Evolutionary conservation across 2,888 invertebrate species (phyloP).

Genomic region (Eupsilia transversa): DNA sequence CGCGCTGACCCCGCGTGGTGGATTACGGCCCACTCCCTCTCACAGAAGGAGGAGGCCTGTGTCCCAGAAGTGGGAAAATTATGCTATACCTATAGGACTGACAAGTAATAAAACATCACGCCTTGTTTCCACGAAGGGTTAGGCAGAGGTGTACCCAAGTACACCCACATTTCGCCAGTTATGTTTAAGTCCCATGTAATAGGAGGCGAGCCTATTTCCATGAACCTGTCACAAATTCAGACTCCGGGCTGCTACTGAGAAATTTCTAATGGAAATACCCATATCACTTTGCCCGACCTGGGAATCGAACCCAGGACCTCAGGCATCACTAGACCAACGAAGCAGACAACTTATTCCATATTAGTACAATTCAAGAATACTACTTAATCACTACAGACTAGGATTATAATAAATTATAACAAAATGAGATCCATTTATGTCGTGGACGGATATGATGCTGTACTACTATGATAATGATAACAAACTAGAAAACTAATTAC

Average conservation of each 20-base stretch:
- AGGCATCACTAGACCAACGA: not conserved
- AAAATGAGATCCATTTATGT: no score
- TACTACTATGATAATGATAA: not conserved
- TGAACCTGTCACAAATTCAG: not conserved
- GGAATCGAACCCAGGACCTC: not conserved
- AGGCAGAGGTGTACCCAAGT: not conserved
- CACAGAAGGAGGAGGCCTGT: no score
- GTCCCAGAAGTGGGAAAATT: no score
- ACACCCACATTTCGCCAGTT: not conserved
- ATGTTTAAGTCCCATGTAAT: not conserved
- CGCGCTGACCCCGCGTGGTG: no score
- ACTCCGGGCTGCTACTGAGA: not conserved
- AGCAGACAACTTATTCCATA: no score
- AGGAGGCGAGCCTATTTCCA: not conserved
- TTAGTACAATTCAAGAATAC: no score
- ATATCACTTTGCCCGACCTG: not conserved
- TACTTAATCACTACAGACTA: no score
- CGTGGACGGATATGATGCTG: no score
- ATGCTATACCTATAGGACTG: no score
- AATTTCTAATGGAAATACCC: not conserved
- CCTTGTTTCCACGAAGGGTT: not conserved
- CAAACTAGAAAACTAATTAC: slow-evolving; percentile 1
- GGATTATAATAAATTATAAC: no score
- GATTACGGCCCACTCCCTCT: no score
- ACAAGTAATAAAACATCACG: not conserved